phyloP scores from a whole-genome alignment of 2,888 invertebrate genomes.

The Thymelicus lineola region DNA sequence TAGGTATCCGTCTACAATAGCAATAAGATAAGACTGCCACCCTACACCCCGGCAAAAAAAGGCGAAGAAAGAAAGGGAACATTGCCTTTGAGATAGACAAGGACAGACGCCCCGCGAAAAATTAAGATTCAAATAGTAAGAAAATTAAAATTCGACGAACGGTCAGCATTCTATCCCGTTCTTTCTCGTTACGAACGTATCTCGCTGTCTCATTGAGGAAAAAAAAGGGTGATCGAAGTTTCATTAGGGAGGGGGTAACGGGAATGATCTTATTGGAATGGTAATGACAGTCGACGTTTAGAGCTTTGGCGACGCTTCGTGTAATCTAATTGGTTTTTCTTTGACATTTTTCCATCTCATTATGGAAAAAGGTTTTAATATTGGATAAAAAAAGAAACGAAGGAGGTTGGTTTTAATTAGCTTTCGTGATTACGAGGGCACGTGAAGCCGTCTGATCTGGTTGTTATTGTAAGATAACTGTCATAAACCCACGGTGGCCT shows the following conservation, averaged over 20 bases:
- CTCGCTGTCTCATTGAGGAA: constrained; percentile 47
- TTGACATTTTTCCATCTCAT: constrained; percentile 25
- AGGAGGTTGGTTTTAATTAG: not conserved
- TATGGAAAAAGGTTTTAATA: constrained; percentile 4
- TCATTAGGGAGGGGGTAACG: constrained; percentile 55
- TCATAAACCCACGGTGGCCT: too few species aligned
- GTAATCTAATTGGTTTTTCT: constrained; percentile 46
- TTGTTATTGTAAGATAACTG: too few species aligned
- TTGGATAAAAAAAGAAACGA: not conserved
- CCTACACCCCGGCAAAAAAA: constrained; percentile 56
- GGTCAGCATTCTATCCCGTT: constrained; percentile 68
- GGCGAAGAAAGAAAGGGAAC: constrained; percentile 61
- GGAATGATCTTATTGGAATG: constrained; percentile 64
- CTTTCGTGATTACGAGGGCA: too few species aligned
- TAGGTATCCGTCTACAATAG: constrained; percentile 43
- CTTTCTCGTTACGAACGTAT: constrained; percentile 40
- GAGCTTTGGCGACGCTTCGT: constrained; percentile 41
- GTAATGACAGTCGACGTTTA: constrained; percentile 60
- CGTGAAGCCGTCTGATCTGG: too few species aligned
- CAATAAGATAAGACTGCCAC: constrained; percentile 38
- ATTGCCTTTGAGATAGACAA: constrained; percentile 51
- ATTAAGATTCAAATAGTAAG: constrained; percentile 85
- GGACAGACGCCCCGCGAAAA: constrained; percentile 75
- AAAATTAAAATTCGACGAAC: constrained; percentile 84
- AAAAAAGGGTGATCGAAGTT: constrained; percentile 72